phyloP scores from a whole-genome alignment of 2,113 vertebrate genomes.

The Apodemus speciosus region DNA sequence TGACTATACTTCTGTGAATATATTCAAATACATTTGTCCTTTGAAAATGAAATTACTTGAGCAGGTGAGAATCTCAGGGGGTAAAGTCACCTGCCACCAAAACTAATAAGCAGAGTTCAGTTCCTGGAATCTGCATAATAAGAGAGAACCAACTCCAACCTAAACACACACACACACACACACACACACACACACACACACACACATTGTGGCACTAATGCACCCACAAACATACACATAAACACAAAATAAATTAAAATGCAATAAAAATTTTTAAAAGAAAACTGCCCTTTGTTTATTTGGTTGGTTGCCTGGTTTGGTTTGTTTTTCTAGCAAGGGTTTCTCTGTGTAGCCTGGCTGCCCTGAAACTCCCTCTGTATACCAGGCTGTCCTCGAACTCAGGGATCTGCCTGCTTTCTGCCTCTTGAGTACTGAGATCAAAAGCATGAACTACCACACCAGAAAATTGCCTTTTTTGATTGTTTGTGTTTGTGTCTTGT shows the following conservation, averaged over 20 bases:
- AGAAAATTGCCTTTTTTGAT: neutral
- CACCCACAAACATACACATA: too few relatives aligned
- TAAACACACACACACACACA: too few relatives aligned
- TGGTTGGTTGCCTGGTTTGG: neutral
- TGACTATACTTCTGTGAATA: neutral
- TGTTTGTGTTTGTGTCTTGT: neutral
- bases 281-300: neutral
- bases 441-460: too few relatives aligned
- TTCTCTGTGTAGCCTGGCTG: too few relatives aligned
- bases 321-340: neutral
- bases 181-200: too few relatives aligned
- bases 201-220: too few relatives aligned
- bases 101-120: neutral
- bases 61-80: neutral
- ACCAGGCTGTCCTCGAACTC: too few relatives aligned
- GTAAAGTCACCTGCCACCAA: neutral
- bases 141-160: too few relatives aligned
- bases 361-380: too few relatives aligned
- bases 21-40: neutral
- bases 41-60: neutral
- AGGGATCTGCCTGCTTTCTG: too few relatives aligned
- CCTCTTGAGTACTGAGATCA: too few relatives aligned
- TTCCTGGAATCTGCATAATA: neutral
- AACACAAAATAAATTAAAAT: neutral
- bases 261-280: neutral